Percentiles rank a stretch among this genome's conserved stretches.
Conservation (phyloP, 2,113 vertebrate genomes). For the Mastomys coucha region DNA sequence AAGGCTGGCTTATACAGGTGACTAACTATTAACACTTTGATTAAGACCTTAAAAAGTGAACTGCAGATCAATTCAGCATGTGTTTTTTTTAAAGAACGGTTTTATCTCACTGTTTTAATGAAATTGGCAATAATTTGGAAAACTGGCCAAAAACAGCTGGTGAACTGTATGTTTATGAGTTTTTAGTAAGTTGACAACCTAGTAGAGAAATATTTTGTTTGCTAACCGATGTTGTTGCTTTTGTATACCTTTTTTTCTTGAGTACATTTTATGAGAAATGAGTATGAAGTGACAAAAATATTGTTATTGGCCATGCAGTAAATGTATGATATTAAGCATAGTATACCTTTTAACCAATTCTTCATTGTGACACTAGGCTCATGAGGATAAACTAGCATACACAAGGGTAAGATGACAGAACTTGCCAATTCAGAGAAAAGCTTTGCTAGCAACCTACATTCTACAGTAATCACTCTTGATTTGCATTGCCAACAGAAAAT, state of each 20-base stretch:
- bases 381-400: not conserved
- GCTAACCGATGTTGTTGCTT: not conserved
- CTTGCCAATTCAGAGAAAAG: not conserved
- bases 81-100: not conserved
- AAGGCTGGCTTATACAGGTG: not conserved
- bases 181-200: not conserved
- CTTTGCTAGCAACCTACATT: not conserved
- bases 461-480: conserved; percentile 35
- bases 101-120: not conserved
- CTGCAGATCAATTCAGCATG: not conserved
- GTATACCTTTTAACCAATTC: not conserved
- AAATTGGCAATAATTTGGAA: not conserved
- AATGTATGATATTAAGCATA: not conserved
- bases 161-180: not conserved
- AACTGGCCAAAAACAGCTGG: not conserved
- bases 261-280: conserved; percentile 4
- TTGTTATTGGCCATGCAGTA: not conserved
- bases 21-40: not conserved
- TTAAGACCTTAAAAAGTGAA: conserved; percentile 1
- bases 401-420: not conserved
- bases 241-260: not conserved
- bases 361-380: too few relatives aligned
- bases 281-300: not conserved
- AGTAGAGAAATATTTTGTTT: not conserved
- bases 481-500: not conserved